Evolutionary conservation across 2,113 vertebrate genomes (phyloP).

Genomic region (Phocoena sinus): DNA sequence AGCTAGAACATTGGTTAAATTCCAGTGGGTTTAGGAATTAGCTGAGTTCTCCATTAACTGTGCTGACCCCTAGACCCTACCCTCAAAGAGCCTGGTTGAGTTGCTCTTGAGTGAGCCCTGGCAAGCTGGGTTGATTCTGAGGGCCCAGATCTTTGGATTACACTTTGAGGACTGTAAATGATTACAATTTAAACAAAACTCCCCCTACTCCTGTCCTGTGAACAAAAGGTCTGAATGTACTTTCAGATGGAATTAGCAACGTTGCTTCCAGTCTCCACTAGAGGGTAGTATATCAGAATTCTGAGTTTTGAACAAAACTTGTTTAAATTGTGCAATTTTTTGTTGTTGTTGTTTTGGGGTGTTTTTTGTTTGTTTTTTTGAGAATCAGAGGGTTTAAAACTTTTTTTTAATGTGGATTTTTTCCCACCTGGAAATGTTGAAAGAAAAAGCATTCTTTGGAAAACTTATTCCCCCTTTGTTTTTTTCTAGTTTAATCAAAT

Average conservation of each 20-base stretch:
- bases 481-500: neutral
- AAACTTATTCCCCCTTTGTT: neutral
- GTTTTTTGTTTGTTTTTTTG: neutral
- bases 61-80: neutral
- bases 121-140: neutral
- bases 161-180: neutral
- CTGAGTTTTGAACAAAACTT: neutral
- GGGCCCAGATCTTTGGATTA: neutral
- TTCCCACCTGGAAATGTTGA: neutral
- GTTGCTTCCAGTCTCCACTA: slow-evolving; percentile 21
- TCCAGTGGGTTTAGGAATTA: neutral
- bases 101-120: neutral
- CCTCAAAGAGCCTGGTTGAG: neutral
- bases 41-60: neutral
- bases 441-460: neutral
- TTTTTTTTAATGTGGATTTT: neutral
- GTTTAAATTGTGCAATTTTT: neutral
- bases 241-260: neutral
- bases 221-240: neutral
- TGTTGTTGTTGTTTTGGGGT: neutral
- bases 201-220: neutral
- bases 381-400: neutral
- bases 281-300: slow-evolving; percentile 43
- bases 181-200: neutral
- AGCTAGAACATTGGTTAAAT: neutral